These are phyloP conservation scores for Oeneis ivallda DNA, from an alignment of 2,888 invertebrate genomes.

Conservation along the genomic window DNA sequence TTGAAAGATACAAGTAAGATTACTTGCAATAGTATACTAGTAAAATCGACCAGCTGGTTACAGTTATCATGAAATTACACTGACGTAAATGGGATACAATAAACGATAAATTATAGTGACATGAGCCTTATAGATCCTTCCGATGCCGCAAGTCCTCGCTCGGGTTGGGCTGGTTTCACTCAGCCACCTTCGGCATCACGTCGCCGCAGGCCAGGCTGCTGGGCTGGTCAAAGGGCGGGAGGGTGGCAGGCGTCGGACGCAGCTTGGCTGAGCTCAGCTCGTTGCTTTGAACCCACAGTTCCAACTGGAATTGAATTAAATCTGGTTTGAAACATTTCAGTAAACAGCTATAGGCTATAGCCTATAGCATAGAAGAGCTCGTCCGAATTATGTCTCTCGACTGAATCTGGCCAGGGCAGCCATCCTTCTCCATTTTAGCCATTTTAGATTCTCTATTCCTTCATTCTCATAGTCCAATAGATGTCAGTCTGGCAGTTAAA, in stretches of 20 bases:
- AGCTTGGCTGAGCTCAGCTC: slow-evolving; percentile 75
- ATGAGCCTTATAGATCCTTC: slow-evolving; percentile 45
- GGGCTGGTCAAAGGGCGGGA: slow-evolving; percentile 48
- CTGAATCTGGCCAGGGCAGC: no score
- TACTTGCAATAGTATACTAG: no score
- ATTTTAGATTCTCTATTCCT: no score
- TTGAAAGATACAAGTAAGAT: no score
- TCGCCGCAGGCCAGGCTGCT: slow-evolving; percentile 65
- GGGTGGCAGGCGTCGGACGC: slow-evolving; percentile 50
- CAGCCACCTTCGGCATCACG: slow-evolving; percentile 53
- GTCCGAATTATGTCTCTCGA: no score
- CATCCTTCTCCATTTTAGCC: no score
- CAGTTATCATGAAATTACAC: no score
- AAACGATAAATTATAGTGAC: background rate
- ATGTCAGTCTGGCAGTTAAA: no score
- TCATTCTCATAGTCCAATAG: no score
- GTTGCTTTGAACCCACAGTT: slow-evolving; percentile 78
- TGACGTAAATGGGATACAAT: background rate
- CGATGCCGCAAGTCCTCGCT: slow-evolving; percentile 52
- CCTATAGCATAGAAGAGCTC: no score
- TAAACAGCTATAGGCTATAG: no score
- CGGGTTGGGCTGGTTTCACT: slow-evolving; percentile 61
- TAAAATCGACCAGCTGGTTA: no score
- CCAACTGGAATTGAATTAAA: slow-evolving; percentile 61
- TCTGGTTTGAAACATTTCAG: background rate